phyloP scores from a whole-genome alignment of 64 coral and sea anemone species.

The Pocillopora damicornis region DNA sequence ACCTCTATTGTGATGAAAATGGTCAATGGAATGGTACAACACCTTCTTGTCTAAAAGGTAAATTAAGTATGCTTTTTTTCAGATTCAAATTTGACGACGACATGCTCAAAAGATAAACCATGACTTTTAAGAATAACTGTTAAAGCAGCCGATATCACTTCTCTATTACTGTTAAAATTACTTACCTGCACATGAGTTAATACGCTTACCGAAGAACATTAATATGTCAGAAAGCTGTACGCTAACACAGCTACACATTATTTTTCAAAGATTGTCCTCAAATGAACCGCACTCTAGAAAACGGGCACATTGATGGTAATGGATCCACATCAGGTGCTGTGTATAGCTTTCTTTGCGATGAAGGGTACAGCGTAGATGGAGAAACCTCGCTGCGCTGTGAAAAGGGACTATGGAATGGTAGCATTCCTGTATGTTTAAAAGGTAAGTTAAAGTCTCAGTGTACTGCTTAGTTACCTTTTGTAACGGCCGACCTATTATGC shows the following conservation, averaged over 20 bases:
- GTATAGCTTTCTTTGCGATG: slow-evolving; percentile 10
- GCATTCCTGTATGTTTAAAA: slow-evolving; percentile 1
- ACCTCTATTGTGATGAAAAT: not conserved
- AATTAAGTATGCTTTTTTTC: not conserved
- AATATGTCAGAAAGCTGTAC: not conserved
- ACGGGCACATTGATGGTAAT: slow-evolving; percentile 8
- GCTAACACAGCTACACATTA: not conserved
- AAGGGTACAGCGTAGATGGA: slow-evolving; percentile 7
- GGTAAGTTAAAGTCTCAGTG: not conserved
- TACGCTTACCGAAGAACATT: not conserved
- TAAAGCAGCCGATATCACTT: too few species aligned
- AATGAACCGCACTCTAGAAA: slow-evolving; percentile 5
- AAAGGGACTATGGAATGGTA: slow-evolving; percentile 12
- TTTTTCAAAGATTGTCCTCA: slow-evolving; percentile 5
- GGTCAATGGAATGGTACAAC: not conserved
- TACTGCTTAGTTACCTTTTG: not conserved
- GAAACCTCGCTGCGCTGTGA: not conserved
- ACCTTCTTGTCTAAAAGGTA: slow-evolving; percentile 14
- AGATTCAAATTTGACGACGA: too few species aligned
- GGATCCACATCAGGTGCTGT: not conserved
- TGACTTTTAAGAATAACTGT: too few species aligned
- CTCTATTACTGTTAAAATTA: too few species aligned
- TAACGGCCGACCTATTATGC: too few species aligned
- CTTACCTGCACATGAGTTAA: too few species aligned
- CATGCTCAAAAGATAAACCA: too few species aligned